Percentiles rank a stretch among this genome's conserved stretches.
Evolutionary conservation across 2,888 invertebrate species (phyloP).

Genomic region (Aspidiotus destructor): DNA sequence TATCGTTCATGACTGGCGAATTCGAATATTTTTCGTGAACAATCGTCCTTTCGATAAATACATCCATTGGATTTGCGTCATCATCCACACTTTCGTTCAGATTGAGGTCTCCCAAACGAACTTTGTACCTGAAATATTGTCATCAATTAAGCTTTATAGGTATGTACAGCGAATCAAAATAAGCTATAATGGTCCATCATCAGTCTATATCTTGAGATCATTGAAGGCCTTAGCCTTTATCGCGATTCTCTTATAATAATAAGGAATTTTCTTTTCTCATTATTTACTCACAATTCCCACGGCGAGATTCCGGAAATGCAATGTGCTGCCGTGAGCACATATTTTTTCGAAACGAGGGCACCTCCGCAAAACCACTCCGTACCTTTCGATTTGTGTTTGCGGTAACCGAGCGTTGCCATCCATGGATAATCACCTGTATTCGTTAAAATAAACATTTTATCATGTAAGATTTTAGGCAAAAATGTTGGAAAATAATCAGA

Average conservation of each 20-base stretch:
- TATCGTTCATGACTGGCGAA: conserved; percentile 58
- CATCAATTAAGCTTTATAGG: neutral
- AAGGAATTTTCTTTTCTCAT: no score
- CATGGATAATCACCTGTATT: conserved; percentile 65
- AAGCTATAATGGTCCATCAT: neutral
- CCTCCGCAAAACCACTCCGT: conserved; percentile 44
- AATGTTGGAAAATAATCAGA: no score
- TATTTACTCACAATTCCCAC: conserved; percentile 49
- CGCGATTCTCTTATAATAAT: no score
- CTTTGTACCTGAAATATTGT: conserved; percentile 48
- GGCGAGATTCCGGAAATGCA: conserved; percentile 43
- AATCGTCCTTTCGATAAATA: conserved; percentile 51
- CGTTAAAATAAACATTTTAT: no score
- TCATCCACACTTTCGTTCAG: conserved; percentile 54
- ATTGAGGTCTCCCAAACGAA: conserved; percentile 70
- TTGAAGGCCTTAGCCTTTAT: neutral
- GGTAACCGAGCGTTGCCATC: conserved; percentile 61
- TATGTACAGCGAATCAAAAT: neutral
- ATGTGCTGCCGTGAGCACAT: conserved; percentile 46
- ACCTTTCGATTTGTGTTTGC: conserved; percentile 31
- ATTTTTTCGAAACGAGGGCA: conserved; percentile 43
- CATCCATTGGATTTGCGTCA: conserved; percentile 52
- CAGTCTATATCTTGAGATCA: neutral
- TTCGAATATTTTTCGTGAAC: conserved; percentile 61
- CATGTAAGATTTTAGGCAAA: no score